Base-by-base conservation (phyloP, 1,140 invertebrate genomes). In the Anastrepha ludens region DNA sequence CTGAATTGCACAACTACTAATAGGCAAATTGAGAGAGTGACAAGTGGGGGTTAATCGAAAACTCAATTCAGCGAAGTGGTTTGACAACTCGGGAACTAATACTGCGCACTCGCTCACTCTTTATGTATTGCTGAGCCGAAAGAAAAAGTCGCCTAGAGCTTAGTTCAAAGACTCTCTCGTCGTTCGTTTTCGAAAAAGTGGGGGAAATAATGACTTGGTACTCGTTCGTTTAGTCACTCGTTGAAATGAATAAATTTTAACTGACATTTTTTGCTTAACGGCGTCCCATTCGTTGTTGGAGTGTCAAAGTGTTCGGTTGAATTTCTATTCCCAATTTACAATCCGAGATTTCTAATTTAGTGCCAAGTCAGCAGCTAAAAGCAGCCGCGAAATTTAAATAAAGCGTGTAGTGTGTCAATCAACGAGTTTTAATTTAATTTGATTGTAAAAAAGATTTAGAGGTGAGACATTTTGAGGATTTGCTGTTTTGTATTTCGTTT, bases 211-310 rank as follows among this genome's bases (percentile, higher is more conserved):
- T 7, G 17, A 81, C 13, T 86, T 29, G 59, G 4, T 44, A 87
- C 86, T 65, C 86, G 86, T 58, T 58, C 11, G 17, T 17, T n/a
- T 86, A 9, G 89, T 89, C 87, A 88, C 89, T 74, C 67, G 67
- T 74, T 74, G 67, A 74, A 41, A 47, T 17, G 47, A 88, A 88
- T 87, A 89, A 90, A 92, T 90, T 90, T 92, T 91, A 92, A 92
- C 91, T 92, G 90, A 86, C 90, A 89, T 92, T 60, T 87, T 81
- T 90, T 89, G 87, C 47, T 88, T 78, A 55, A 81, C 58, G 70
- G 87, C 55, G 44, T 50, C 87, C 91, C 90, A 90, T 92, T 92
- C 91, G 89, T 91, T 90, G 90, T 92, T 91, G 89, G 88, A 86
- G 89, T 89, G 90, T 92, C 89, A 90, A 89, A 87, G 89, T 87